A percentile compares a stretch with the other conserved stretches of the same genome.
Evolutionary conservation across 2,113 vertebrate genomes (phyloP).

Genomic region (Corynorhinus townsendii): DNA sequence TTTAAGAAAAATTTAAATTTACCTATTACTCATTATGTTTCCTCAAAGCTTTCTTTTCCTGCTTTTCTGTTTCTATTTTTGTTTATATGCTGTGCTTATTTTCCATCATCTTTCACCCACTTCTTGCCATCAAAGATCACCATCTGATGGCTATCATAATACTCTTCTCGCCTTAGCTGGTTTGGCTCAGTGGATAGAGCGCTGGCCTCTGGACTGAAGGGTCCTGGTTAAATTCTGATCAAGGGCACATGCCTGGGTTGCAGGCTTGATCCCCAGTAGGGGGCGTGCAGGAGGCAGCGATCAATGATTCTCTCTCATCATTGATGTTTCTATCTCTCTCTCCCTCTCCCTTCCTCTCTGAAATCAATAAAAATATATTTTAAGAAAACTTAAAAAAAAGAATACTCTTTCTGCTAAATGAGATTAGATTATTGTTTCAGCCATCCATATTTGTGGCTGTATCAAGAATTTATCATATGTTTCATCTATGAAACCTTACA

Average conservation of each 20-base stretch:
- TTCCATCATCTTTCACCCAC: not conserved
- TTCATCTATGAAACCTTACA: not conserved
- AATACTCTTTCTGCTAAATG: not conserved
- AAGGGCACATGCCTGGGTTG: no score
- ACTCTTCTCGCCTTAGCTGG: not conserved
- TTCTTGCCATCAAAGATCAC: not conserved
- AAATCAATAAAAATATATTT: no score
- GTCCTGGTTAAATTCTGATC: no score
- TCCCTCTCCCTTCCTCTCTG: no score
- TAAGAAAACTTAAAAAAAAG: no score
- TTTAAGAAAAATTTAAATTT: not conserved
- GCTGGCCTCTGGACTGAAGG: no score
- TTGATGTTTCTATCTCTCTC: no score
- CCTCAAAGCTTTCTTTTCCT: not conserved
- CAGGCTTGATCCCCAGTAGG: no score
- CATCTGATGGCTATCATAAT: not conserved
- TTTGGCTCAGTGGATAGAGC: no score
- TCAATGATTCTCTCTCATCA: no score
- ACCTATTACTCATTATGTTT: not conserved
- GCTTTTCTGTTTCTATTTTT: not conserved
- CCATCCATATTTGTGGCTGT: not conserved
- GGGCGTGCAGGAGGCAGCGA: no score
- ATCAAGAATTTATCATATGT: not conserved
- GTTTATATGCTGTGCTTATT: not conserved
- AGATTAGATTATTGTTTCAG: not conserved